Evolutionary conservation across 2,113 vertebrate genomes (phyloP), one percentile per base, ranked within the genome.

Genomic region (Anolis carolinensis): DNA sequence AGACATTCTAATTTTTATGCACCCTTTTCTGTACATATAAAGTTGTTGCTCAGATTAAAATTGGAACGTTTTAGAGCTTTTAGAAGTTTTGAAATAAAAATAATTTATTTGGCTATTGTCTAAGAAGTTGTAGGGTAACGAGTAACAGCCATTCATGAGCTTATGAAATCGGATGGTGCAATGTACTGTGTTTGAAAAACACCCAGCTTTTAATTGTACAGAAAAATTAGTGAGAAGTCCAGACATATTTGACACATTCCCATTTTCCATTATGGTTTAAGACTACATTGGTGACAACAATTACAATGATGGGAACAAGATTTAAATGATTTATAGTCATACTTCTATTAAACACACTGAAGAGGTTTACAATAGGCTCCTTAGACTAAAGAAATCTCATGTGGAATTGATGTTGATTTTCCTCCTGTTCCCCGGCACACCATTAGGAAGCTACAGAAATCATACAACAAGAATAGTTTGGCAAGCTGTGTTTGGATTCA

Each of bases 181-280:
- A 36, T 81, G 70, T 73, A 73, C 7, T 23, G 63, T 11, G 27
- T 68, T 71, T 71, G n/a, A 32, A 34, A 44, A 14, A 89, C 27
- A 7, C 73, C 7, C 39, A 70, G 14, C 59, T 27, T 63, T 90
- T 87, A 78, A 62, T 82, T 89, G 88, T 87, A 59, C 44, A 27
- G 52, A 87, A 88, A 91, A 91, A 79, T 78, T 81, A 89, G 83
- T 71, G 88, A 76, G 86, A 67, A 32, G 44, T 82, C 10, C 5
- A 52, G n/a, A n/a, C 90, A 80, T 73, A 83, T 86, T 27, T 90
- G 74, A 65, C 62, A 84, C 52, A 32, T 83, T 70, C 88, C 81
- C 18, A 36, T 79, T 63, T 59, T 79, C 52, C 59, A n/a, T 32
- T 59, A 9, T 25, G 32, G 32, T 79, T 62, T 25, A 55, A 55